These are phyloP conservation scores for Dendrolimus punctatus DNA, from an alignment of 1,140 invertebrate genomes.

Conservation along the genomic window DNA sequence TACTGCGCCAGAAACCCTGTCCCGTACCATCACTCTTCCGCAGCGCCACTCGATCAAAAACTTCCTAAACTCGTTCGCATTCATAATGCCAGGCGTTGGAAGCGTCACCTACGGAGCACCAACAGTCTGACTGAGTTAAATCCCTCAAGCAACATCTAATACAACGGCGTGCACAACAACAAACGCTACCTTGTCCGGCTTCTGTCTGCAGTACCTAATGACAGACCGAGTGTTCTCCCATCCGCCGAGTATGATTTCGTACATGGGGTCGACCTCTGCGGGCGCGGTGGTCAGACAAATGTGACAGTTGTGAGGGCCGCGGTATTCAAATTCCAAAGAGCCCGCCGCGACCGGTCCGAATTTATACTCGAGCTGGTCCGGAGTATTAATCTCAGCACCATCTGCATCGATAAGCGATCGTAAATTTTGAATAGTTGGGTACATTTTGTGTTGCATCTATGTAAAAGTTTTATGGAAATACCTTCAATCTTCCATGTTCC, in stretches of 20 bases:
- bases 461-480: conserved; percentile 38
- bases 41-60: conserved; percentile 75
- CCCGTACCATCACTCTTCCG: conserved; percentile 69
- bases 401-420: conserved; percentile 48
- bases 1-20: conserved; percentile 51
- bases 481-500: conserved; percentile 90
- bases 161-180: conserved; percentile 19
- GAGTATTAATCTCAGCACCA: conserved; percentile 67
- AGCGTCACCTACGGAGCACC: conserved; percentile 67
- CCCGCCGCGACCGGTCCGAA: conserved; percentile 72
- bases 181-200: conserved; percentile 75
- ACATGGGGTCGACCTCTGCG: conserved; percentile 73
- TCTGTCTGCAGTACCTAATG: conserved; percentile 75
- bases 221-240: conserved; percentile 77
- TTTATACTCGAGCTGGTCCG: conserved; percentile 73
- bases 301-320: conserved; percentile 75
- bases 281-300: conserved; percentile 70
- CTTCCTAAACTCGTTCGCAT: conserved; percentile 70
- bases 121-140: conserved; percentile 14
- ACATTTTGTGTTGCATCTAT: conserved; percentile 33
- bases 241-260: conserved; percentile 76
- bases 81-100: conserved; percentile 71
- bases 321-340: conserved; percentile 71
- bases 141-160: conserved; percentile 5
- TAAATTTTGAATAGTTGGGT: conserved; percentile 39